Evolutionary conservation across 2,888 invertebrate genomes (phyloP), one percentile per base, ranked within the genome.

Genomic region (Troides helena): DNA sequence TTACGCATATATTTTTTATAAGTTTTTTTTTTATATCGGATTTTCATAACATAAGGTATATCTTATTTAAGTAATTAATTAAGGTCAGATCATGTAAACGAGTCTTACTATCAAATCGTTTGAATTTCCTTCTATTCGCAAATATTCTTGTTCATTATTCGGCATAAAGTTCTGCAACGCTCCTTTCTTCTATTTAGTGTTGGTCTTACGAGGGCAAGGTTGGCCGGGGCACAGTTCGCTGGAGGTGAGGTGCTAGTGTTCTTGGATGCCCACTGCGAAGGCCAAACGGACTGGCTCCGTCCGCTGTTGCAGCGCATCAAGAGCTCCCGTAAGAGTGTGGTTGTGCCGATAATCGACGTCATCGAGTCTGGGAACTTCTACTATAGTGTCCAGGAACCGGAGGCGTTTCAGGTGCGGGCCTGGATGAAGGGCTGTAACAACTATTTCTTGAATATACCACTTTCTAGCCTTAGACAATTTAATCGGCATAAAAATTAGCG

Each of bases 261-360:
- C 88, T 92, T 98, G 73, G 98, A 98, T 92, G 96, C 98, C 1
- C 98, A 98, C 87, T 98, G 98, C 88, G 98, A 98, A 93, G 95
- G 94, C 5, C 95, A 95, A 72, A 87, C 89, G 58, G 94, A 95
- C 77, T 98, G 98, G 98, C 93, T 98, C 72, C 96, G 99, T 81
- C 99, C 99, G 0, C 88, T 99, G 67, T 92, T 99, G 75, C 95
- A 96, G 74, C 93, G 98, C 67, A 96, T 99, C 81, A 96, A 96
- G 86, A 95, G 97, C 75, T 95, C 96, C 50, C 97, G 76, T 0
- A 95, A 94, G 43, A 95, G 97, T 14, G 97, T 99, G 12, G 93
- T 98, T 67, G 97, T 98, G 78, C 99, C 99, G 62, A 97, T 98
- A 77, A 99, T 99, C 75, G 99, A 99, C 90, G 96, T 97, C 69